Base-by-base conservation (phyloP, 1,140 invertebrate genomes). In the Zaprionus inermis region DNA sequence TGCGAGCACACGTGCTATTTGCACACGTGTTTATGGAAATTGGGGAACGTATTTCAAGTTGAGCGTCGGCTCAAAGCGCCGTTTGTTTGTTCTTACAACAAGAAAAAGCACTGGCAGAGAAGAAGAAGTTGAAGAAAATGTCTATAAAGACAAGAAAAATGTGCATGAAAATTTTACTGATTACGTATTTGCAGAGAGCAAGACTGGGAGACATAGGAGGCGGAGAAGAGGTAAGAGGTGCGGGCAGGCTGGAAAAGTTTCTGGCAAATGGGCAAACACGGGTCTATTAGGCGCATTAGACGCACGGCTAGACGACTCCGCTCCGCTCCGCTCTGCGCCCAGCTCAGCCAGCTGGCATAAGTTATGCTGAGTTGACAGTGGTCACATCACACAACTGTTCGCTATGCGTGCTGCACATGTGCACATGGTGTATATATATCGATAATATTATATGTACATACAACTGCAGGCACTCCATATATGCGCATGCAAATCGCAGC, bases 21-120 rank as follows among this genome's bases (percentile, higher is more conserved):
- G 80, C 84, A 78, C 84, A 89, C 84, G 84, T 89, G 84, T 89
- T 90, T 89, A 89, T 89, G 84, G 84, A 89, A 89, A 89, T 89
- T 89, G 80, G 80, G 84, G 68, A 88, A 88, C 83, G 83, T 83
- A 83, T 81, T 89, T 83, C 80, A 79, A 88, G 84, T 80, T 76
- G 75, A 79, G 63, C 71, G 63, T 68, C 79, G 73, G 66, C 81
- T 82, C 79, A 83, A 79, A 71, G 72, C 65, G 71, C 18, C 60
- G 66, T 76, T 88, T 85, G 80, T 82, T 88, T 82, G 79, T 66
- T 28, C 38, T 66, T 56, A 70, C 58, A 61, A 52, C 20, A 44
- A 46, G 32, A 34, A 54, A 52, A 58, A 30, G 41, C 16, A 64
- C 16, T 11, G 18, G 16, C 14, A 51, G n/a, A 4, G 22, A 1